These are phyloP conservation scores for Escarpia spicata DNA, from an alignment of 2,888 invertebrate species.

Conservation along the genomic window DNA sequence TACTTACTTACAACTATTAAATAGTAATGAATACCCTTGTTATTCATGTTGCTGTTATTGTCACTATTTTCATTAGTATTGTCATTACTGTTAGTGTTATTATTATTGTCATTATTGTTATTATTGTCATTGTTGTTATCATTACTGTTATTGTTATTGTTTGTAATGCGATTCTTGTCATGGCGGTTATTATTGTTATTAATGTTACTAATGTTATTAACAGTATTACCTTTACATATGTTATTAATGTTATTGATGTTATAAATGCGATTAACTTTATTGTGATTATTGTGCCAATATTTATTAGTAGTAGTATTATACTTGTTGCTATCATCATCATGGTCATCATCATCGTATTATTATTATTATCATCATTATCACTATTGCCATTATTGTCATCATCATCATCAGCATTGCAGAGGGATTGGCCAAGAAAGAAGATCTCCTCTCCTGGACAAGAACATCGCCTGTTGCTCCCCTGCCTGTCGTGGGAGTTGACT, in stretches of 20 bases:
- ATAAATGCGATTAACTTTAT: too few relatives aligned
- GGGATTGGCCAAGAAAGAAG: background rate
- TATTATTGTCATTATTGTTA: background rate
- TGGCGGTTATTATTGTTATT: background rate
- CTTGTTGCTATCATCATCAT: too few relatives aligned
- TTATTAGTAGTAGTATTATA: too few relatives aligned
- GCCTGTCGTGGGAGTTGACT: background rate
- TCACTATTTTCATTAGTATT: too few relatives aligned
- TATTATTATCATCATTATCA: background rate
- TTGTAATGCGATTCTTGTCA: background rate
- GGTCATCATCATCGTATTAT: background rate
- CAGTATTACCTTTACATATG: too few relatives aligned
- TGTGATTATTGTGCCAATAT: too few relatives aligned
- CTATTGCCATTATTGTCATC: background rate
- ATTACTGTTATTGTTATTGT: background rate
- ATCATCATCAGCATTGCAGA: background rate
- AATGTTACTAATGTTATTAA: too few relatives aligned
- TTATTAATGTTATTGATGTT: too few relatives aligned
- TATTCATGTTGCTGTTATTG: too few relatives aligned
- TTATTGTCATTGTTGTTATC: background rate
- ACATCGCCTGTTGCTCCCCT: background rate
- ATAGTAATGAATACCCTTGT: too few relatives aligned
- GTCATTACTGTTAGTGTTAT: too few relatives aligned
- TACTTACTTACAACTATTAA: too few relatives aligned
- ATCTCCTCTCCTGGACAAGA: background rate